Percentiles rank a stretch among this genome's conserved stretches.
phyloP scores from a whole-genome alignment of 2,888 invertebrate species.

The Cerastis rubricosa region DNA sequence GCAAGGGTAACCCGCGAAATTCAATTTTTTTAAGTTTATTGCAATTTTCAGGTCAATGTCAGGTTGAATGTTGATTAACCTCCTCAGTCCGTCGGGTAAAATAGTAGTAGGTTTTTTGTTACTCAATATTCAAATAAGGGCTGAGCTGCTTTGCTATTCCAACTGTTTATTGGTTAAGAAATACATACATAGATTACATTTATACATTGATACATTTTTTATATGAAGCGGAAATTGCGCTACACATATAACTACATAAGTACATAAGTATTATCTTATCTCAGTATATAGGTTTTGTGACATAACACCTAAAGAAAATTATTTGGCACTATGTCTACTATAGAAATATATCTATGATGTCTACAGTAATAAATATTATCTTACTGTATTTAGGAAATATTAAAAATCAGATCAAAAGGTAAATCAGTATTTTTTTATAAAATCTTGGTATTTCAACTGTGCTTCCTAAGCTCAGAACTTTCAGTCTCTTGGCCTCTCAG shows the following conservation, averaged over 20 bases:
- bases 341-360: conserved; percentile 3
- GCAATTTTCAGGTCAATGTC: too few relatives aligned
- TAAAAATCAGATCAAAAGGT: conserved; percentile 25
- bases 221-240: conserved; percentile 23
- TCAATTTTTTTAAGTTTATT: too few relatives aligned
- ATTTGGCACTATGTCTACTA: conserved; percentile 40
- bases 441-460: conserved; percentile 28
- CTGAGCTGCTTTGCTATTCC: conserved; percentile 22
- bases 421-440: conserved; percentile 14
- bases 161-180: conserved; percentile 40
- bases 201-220: conserved; percentile 20
- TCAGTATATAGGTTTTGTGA: neutral
- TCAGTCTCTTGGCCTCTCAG: conserved; percentile 55
- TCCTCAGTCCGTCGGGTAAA: too few relatives aligned
- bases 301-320: conserved; percentile 6
- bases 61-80: too few relatives aligned
- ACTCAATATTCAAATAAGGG: too few relatives aligned
- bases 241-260: conserved; percentile 33
- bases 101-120: too few relatives aligned
- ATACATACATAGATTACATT: conserved; percentile 8
- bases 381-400: conserved; percentile 23
- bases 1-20: too few relatives aligned
- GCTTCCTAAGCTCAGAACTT: conserved; percentile 42
- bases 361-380: conserved; percentile 4
- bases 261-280: conserved; percentile 7